Evolutionary conservation across 2,113 vertebrate genomes (phyloP).

Genomic region (Pagrus major): DNA sequence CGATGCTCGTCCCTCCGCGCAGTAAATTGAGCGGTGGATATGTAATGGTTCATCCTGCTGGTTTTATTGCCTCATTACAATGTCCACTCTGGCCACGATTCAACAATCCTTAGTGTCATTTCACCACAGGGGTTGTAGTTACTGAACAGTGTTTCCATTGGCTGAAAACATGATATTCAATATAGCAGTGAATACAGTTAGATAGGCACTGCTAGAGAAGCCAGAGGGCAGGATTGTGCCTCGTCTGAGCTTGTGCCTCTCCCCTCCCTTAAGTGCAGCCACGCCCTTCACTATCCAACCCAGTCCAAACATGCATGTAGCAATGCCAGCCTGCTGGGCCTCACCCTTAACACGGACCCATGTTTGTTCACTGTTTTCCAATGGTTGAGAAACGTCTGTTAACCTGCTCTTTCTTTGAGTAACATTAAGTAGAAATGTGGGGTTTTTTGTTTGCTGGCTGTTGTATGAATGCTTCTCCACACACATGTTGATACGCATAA

Average conservation of each 20-base stretch:
- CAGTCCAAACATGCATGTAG: conserved; percentile 70
- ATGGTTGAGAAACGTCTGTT: conserved; percentile 50
- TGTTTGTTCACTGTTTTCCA: conserved; percentile 26
- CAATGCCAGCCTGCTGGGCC: conserved; percentile 38
- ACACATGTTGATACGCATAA: conserved; percentile 31
- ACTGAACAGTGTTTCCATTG: neutral
- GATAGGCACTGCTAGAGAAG: conserved; percentile 10
- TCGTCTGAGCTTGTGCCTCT: conserved; percentile 62
- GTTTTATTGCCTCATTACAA: conserved; percentile 34
- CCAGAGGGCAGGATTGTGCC: conserved; percentile 26
- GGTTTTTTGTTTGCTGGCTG: conserved; percentile 32
- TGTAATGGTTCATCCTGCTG: neutral
- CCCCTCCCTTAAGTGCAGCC: conserved; percentile 54
- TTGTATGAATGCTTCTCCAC: conserved; percentile 36
- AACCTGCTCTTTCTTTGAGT: conserved; percentile 43
- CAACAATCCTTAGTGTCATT: conserved; percentile 9
- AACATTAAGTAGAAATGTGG: conserved; percentile 9
- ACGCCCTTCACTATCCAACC: conserved; percentile 43
- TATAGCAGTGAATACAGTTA: neutral
- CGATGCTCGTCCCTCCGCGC: neutral
- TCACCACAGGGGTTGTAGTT: neutral
- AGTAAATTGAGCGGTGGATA: conserved; percentile 11
- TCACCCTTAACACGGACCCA: conserved; percentile 51
- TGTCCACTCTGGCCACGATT: conserved; percentile 3
- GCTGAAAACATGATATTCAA: neutral